Percentiles rank a stretch among this genome's conserved stretches.
Conservation (phyloP, 1,140 invertebrate species). For the Drosophila ironensis region DNA sequence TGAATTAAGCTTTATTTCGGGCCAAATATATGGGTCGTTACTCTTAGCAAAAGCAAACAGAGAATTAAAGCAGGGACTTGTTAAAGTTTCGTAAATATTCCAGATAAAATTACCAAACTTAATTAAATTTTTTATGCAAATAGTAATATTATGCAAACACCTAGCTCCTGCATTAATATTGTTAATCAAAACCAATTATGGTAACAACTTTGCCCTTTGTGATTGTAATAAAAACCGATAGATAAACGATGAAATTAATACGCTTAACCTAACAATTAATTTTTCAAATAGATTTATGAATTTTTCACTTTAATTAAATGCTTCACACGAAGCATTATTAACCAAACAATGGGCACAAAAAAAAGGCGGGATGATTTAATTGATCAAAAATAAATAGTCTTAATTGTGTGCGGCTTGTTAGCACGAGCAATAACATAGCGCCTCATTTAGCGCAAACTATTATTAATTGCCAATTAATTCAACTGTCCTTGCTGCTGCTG, state of each 20-base stretch:
- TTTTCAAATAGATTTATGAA: constrained; percentile 2
- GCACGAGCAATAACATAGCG: constrained; percentile 25
- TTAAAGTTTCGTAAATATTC: too few relatives aligned
- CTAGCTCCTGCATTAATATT: too few relatives aligned
- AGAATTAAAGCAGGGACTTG: neutral
- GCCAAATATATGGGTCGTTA: neutral
- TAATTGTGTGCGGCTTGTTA: constrained; percentile 36
- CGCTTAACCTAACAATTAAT: neutral
- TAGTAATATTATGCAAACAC: too few relatives aligned
- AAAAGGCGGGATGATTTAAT: constrained; percentile 15
- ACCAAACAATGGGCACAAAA: too few relatives aligned
- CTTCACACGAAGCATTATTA: neutral
- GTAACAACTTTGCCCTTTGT: too few relatives aligned
- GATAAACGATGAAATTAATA: neutral
- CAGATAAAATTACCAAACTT: neutral
- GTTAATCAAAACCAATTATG: too few relatives aligned
- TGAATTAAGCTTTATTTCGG: constrained; percentile 28
- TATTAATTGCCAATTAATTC: constrained; percentile 69
- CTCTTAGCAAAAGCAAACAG: neutral
- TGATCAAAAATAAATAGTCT: constrained; percentile 29
- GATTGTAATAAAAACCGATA: too few relatives aligned
- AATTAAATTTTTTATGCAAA: too few relatives aligned
- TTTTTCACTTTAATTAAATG: constrained; percentile 25
- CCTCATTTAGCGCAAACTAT: constrained; percentile 53
- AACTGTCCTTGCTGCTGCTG: constrained; percentile 23